A percentile compares a stretch with the other conserved stretches of the same genome.
These are phyloP conservation scores for Caenorhabditis tropicalis DNA, from an alignment of 1,140 invertebrate genomes.

Conservation along the genomic window DNA sequence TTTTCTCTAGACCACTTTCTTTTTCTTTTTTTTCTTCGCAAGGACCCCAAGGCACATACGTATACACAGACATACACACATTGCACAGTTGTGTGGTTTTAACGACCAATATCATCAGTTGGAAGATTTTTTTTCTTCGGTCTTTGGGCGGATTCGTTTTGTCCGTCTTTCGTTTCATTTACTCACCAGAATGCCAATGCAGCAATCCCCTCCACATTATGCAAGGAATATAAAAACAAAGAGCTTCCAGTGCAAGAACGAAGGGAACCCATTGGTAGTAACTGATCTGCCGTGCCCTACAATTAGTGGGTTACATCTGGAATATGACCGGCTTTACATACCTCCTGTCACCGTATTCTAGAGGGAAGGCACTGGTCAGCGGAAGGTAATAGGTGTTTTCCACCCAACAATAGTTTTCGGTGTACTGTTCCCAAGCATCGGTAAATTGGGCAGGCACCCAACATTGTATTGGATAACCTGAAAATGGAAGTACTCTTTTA, in stretches of 20 bases:
- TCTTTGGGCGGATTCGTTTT: background rate
- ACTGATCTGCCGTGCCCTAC: constrained; percentile 68
- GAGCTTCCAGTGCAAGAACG: constrained; percentile 75
- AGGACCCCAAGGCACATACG: background rate
- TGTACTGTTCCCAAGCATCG: constrained; percentile 72
- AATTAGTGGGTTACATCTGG: no score
- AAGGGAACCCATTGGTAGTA: constrained; percentile 75
- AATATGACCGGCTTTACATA: no score
- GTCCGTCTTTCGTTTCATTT: background rate
- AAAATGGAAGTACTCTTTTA: background rate
- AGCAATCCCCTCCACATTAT: constrained; percentile 74
- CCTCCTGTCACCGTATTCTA: constrained; percentile 71
- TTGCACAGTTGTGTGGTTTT: constrained; percentile 39
- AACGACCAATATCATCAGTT: constrained; percentile 39
- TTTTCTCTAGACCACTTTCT: constrained; percentile 33
- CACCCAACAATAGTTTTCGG: constrained; percentile 72
- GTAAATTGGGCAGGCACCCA: constrained; percentile 73
- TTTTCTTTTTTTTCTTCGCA: background rate
- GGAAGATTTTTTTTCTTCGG: constrained; percentile 23
- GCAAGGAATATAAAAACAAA: constrained; percentile 75
- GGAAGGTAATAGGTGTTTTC: constrained; percentile 72
- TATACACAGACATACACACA: constrained; percentile 6
- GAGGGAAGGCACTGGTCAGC: constrained; percentile 70
- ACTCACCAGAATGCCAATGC: constrained; percentile 72
- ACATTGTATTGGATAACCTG: constrained; percentile 71